phyloP scores from a whole-genome alignment of 92 coral and sea anemone genomes.

The Blastomussa wellsi region DNA sequence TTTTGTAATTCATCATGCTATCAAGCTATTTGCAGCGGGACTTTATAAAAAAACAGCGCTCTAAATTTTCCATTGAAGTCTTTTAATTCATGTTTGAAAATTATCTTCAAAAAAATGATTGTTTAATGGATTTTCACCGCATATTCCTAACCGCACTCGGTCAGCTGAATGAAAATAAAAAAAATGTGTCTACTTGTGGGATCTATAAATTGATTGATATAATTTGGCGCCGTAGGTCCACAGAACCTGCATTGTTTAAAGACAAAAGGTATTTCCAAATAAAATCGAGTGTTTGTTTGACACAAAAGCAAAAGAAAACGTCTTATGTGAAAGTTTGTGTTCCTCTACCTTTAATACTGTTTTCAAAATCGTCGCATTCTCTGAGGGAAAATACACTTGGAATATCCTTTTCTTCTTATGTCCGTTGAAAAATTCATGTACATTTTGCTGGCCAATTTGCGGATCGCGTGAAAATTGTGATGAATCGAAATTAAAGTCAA shows the following conservation, averaged over 20 bases:
- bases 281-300: constrained; percentile 5
- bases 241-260: background rate
- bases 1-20: background rate
- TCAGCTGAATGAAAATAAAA: background rate
- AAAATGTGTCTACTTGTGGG: background rate
- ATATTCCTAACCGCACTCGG: background rate
- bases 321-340: background rate
- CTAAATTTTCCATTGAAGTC: background rate
- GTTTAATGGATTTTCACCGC: background rate
- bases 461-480: background rate
- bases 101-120: background rate
- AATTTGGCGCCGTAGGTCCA: background rate
- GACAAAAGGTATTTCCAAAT: constrained; percentile 3
- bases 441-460: background rate
- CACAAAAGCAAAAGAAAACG: background rate
- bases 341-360: background rate
- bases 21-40: background rate
- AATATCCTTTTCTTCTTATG: background rate
- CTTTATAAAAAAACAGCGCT: background rate
- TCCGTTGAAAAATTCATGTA: background rate
- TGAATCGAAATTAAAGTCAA: constrained; percentile 4
- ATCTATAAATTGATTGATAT: constrained; percentile 10
- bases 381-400: background rate
- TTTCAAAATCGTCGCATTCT: background rate
- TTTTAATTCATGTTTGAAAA: background rate